Evolutionary conservation across 2,113 vertebrate species (phyloP).

Genomic region (Lepus americanus): DNA sequence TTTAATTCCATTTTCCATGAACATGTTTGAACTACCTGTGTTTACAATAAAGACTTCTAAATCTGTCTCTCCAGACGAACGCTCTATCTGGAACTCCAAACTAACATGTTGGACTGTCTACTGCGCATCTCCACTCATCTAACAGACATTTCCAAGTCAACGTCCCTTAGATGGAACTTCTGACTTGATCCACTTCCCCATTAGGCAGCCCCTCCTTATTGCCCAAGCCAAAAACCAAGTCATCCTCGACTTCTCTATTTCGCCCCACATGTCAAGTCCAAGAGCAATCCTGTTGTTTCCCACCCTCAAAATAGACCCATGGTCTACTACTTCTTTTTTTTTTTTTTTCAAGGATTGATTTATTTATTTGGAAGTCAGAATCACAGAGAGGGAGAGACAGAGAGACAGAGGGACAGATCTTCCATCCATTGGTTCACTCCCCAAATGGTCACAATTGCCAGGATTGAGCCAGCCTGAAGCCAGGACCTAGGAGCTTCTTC

Average conservation of each 20-base stretch:
- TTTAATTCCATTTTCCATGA: no score
- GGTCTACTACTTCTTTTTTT: no score
- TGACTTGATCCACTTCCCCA: background rate
- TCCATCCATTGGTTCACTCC: no score
- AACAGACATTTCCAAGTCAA: background rate
- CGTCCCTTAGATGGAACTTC: background rate
- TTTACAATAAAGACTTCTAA: conserved; percentile 10
- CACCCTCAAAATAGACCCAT: conserved; percentile 6
- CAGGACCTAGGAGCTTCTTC: no score
- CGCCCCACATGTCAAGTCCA: background rate
- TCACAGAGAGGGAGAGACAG: no score
- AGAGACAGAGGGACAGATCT: no score
- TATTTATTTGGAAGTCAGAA: no score
- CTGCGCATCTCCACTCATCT: conserved; percentile 3
- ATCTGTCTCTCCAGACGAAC: conserved; percentile 36
- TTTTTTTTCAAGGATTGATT: no score
- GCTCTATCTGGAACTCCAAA: background rate
- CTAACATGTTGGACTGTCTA: background rate
- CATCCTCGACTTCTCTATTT: conserved; percentile 26
- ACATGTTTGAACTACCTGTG: background rate
- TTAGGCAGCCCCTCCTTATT: background rate
- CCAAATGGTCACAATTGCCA: no score
- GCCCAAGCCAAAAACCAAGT: background rate
- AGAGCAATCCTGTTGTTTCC: background rate
- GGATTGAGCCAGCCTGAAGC: no score